A percentile compares a stretch with the other conserved stretches of the same genome.
Evolutionary conservation across 2,113 vertebrate genomes (phyloP).

Genomic region (Ancistrus triradiatus): DNA sequence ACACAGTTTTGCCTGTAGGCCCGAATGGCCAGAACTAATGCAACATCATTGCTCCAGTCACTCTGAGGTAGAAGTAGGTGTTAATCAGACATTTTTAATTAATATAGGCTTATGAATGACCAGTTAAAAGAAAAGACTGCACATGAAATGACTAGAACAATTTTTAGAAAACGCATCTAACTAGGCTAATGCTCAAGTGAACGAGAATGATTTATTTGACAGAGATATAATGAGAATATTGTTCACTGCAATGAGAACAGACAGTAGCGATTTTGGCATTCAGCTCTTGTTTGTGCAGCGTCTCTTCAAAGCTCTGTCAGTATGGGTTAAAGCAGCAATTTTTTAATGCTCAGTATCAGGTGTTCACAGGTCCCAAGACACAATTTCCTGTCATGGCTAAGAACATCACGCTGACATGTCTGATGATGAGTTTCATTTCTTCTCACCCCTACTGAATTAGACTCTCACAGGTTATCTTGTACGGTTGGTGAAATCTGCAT

Average conservation of each 20-base stretch:
- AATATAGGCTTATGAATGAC: no score
- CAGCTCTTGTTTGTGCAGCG: constrained; percentile 4
- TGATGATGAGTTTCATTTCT: constrained; percentile 1
- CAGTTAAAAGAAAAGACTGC: no score
- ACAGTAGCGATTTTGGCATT: constrained; percentile 1
- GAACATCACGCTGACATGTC: background rate
- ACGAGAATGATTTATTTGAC: constrained; percentile 1
- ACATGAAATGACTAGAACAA: no score
- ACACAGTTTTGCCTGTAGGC: no score
- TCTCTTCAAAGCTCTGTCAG: constrained; percentile 19
- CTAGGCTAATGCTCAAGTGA: background rate
- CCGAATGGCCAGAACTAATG: no score
- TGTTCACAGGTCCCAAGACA: background rate
- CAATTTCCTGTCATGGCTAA: background rate
- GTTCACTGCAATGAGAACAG: constrained; percentile 4
- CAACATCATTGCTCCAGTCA: no score
- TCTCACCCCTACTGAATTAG: background rate
- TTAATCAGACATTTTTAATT: no score
- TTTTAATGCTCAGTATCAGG: constrained; percentile 17
- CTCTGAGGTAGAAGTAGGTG: no score
- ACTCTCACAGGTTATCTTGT: no score
- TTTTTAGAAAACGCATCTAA: background rate
- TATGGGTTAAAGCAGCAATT: constrained; percentile 20
- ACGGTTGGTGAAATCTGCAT: no score
- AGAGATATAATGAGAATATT: constrained; percentile 13